Conservation (phyloP, 1,140 invertebrate species). For the Drosophila ohnishii region DNA sequence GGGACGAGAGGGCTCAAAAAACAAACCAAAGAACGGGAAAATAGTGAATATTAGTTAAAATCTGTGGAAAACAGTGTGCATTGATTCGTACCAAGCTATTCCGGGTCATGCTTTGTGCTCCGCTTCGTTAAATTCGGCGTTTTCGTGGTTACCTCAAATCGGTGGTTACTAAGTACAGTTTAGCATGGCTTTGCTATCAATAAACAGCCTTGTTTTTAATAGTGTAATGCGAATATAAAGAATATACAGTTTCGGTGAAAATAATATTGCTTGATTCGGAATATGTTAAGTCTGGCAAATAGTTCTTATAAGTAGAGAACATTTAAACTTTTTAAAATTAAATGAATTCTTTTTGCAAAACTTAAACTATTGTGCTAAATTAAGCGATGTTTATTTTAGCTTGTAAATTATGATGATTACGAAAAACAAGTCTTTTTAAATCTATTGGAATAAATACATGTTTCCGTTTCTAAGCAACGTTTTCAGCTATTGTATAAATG, state of each 20-base stretch:
- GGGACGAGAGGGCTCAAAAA: not conserved
- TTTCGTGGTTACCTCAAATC: not conserved
- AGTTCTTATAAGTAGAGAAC: no score
- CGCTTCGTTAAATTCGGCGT: conserved; percentile 1
- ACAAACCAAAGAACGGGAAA: not conserved
- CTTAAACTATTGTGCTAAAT: no score
- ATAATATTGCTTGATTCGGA: not conserved
- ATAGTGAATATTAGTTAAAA: conserved; percentile 16
- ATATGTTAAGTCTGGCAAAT: no score
- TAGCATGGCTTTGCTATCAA: not conserved
- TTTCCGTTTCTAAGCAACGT: no score
- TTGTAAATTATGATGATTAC: no score
- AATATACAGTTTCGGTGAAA: not conserved
- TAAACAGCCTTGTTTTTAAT: not conserved
- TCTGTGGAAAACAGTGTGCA: not conserved
- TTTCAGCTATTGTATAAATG: no score
- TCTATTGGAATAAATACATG: no score
- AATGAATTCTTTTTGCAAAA: no score
- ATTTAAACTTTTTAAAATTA: no score
- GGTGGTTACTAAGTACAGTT: conserved; percentile 16
- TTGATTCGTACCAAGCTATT: conserved; percentile 11
- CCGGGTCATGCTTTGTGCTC: conserved; percentile 1
- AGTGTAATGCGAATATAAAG: not conserved
- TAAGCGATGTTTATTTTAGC: no score
- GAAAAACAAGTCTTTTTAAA: no score